Percentiles rank a stretch among this genome's conserved stretches.
These are phyloP conservation scores for Parotia lawesii DNA, from an alignment of 2,113 vertebrate genomes.

Conservation along the genomic window DNA sequence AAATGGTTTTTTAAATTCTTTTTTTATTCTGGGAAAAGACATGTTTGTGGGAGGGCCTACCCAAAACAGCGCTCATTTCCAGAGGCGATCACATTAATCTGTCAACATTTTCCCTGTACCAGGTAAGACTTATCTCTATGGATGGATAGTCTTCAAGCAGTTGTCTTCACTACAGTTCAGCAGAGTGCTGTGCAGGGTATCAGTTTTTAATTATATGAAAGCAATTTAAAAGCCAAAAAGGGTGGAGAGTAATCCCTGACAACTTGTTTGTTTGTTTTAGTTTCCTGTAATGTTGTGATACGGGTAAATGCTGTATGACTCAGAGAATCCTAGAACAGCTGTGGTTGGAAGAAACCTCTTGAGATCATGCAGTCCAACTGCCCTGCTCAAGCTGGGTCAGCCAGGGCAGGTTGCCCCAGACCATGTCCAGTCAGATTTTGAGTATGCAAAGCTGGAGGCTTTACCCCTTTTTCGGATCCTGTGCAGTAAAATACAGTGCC, in stretches of 20 bases:
- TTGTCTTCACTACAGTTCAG: not conserved
- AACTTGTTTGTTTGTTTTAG: not conserved
- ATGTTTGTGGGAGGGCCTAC: not conserved
- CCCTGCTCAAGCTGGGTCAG: not conserved
- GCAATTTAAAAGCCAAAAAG: not conserved
- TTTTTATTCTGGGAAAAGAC: not conserved
- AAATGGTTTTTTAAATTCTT: not conserved
- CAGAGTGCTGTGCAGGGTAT: not conserved
- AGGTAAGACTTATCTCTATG: not conserved
- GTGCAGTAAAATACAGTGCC: not conserved
- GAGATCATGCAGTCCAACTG: not conserved
- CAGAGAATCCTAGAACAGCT: not conserved
- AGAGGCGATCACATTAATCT: not conserved
- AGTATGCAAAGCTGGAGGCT: not conserved
- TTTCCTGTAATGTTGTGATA: not conserved
- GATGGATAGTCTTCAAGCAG: not conserved
- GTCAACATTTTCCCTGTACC: not conserved
- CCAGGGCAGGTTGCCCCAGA: not conserved
- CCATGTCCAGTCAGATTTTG: not conserved
- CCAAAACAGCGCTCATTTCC: not conserved
- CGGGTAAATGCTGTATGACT: not conserved
- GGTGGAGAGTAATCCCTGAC: not conserved
- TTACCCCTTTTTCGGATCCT: not conserved
- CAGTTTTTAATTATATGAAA: not conserved
- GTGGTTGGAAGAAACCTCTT: not conserved